Conservation (phyloP, 2,113 vertebrate species). For the Oryzias melastigma region DNA sequence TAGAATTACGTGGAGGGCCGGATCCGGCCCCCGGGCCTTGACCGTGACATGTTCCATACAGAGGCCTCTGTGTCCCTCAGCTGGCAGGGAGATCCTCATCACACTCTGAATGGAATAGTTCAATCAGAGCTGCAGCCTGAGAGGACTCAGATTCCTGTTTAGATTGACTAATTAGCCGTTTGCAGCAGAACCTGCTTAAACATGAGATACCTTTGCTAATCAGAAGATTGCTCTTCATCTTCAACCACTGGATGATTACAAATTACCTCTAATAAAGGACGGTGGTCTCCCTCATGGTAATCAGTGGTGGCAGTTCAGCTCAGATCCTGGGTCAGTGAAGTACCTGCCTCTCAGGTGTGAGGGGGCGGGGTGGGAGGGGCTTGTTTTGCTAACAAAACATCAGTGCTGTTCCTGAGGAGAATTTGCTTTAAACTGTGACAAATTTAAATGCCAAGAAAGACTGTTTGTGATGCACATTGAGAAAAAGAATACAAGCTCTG, state of each 20-base stretch:
- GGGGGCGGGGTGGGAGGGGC: constrained; percentile 37
- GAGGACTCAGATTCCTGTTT: constrained; percentile 53
- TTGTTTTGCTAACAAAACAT: constrained; percentile 64
- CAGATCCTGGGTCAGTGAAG: constrained; percentile 75
- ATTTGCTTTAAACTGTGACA: too few relatives aligned
- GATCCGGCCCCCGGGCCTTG: too few relatives aligned
- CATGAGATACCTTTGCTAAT: constrained; percentile 57
- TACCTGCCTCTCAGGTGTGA: constrained; percentile 49
- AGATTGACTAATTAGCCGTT: constrained; percentile 74
- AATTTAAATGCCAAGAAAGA: too few relatives aligned
- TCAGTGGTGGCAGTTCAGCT: constrained; percentile 79
- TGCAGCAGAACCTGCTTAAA: constrained; percentile 69
- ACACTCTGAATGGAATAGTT: constrained; percentile 66
- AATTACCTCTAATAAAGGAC: constrained; percentile 74
- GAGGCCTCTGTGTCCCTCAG: too few relatives aligned
- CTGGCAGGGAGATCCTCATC: too few relatives aligned
- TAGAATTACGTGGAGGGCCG: too few relatives aligned
- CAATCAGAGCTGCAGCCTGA: constrained; percentile 57
- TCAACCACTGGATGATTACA: constrained; percentile 57
- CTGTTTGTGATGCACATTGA: too few relatives aligned
- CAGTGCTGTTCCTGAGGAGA: constrained; percentile 10
- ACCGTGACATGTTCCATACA: too few relatives aligned
- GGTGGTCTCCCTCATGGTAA: constrained; percentile 70
- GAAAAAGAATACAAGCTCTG: too few relatives aligned
- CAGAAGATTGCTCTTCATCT: constrained; percentile 40